phyloP scores from a whole-genome alignment of 1,140 invertebrate species.

The Drosophila nannoptera region DNA sequence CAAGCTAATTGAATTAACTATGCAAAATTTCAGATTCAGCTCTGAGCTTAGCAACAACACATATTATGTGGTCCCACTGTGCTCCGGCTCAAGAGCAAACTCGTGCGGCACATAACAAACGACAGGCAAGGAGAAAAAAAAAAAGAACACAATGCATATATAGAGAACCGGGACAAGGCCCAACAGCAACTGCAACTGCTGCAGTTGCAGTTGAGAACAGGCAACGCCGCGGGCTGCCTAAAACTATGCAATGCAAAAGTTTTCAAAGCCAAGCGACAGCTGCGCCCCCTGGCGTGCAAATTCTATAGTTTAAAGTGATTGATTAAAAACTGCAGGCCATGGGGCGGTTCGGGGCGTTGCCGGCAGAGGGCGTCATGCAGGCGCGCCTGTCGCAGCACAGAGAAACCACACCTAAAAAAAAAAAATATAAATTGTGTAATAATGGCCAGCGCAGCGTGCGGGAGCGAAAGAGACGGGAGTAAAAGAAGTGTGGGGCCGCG shows the following conservation, averaged over 20 bases:
- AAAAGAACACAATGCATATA: slow-evolving; percentile 16
- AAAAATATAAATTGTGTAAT: slow-evolving; percentile 70
- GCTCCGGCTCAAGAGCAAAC: slow-evolving; percentile 36
- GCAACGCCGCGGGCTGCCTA: slow-evolving; percentile 47
- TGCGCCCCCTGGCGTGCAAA: slow-evolving; percentile 37
- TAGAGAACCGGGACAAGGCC: slow-evolving; percentile 68
- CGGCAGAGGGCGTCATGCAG: slow-evolving; percentile 49
- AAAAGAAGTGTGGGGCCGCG: slow-evolving; percentile 10
- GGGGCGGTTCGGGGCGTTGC: slow-evolving; percentile 56
- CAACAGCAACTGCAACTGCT: slow-evolving; percentile 50
- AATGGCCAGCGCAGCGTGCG: slow-evolving; percentile 43
- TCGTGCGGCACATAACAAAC: slow-evolving; percentile 49
- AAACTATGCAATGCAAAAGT: slow-evolving; percentile 72
- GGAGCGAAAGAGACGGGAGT: slow-evolving; percentile 8
- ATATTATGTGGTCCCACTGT: slow-evolving; percentile 22
- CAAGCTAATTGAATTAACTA: too few relatives aligned
- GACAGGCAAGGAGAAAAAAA: not conserved
- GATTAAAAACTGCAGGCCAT: slow-evolving; percentile 64
- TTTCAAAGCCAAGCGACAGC: slow-evolving; percentile 71
- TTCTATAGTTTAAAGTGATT: slow-evolving; percentile 69
- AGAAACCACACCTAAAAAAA: slow-evolving; percentile 72
- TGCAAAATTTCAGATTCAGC: too few relatives aligned
- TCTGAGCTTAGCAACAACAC: too few relatives aligned
- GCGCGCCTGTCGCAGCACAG: slow-evolving; percentile 42
- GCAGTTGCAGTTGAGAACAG: slow-evolving; percentile 61